Evolutionary conservation across 2,888 invertebrate genomes (phyloP), one percentile per base, ranked within the genome.

Genomic region (Standfussiana lucernea): DNA sequence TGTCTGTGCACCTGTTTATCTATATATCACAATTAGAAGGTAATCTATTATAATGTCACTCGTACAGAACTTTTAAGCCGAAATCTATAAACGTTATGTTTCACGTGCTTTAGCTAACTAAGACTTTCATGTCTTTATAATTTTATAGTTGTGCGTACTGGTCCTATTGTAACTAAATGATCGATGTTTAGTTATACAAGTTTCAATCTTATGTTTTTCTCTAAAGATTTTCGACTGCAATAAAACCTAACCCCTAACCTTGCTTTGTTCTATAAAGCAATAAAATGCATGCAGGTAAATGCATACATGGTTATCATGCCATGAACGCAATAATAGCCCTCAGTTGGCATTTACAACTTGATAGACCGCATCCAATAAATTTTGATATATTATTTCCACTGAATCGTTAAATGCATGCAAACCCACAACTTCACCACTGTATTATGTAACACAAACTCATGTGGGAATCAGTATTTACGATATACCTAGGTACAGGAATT

Each of bases 331-430:
- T 80, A 32, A 75, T 37, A 67, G 62, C 40, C 18, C 24, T 47
- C 67, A 75, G 82, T 75, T 75, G 67, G 62, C 45, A 82, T 68
- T 82, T 68, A 75, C 76, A 64, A 75, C 64, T 75, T 64, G 50
- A 82, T 79, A 82, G 67, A 68, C 42, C 18, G 45, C 53, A 21
- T 45, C 28, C 47, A 61, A 67, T 81, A 77, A 72, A 64, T 78
- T n/a, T 80, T 65, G 64, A 72, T 80, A 50, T 62, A 56, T n/a
- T 75, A 37, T 73, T 64, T 64, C 53, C 80, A 40, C n/a, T 56
- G 53, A 64, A 21, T 72, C 50, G 50, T 77, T 62, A 80, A 79
- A 72, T 28, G 45, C 77, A 72, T 71, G 80, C 50, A 80, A 80
- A 80, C 42, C 24, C 35, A 21, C 10, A 8, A 42, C 32, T 47